Conservation (phyloP, 1,140 invertebrate species). For the Heliconius congener region DNA sequence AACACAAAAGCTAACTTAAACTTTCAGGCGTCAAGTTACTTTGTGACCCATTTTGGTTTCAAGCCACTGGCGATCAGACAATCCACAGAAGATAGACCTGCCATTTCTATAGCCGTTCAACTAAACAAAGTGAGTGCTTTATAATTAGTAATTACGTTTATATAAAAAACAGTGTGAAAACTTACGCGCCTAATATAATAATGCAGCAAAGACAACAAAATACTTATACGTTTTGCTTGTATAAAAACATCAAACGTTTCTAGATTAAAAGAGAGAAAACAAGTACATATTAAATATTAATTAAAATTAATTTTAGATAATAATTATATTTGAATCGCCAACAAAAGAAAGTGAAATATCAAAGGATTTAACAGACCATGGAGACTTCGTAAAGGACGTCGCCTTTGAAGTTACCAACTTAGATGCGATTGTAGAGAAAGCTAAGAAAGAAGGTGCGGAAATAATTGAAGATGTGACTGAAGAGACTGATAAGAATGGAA, state of each 20-base stretch:
- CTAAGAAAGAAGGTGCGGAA: constrained; percentile 91
- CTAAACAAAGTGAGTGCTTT: constrained; percentile 89
- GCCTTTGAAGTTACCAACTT: constrained; percentile 97
- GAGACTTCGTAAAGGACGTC: constrained; percentile 98
- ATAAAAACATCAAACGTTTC: background rate
- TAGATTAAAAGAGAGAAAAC: too few relatives aligned
- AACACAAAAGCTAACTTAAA: constrained; percentile 14
- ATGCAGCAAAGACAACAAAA: background rate
- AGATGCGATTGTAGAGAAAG: constrained; percentile 89
- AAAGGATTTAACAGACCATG: constrained; percentile 91
- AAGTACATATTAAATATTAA: background rate
- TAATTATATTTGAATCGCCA: constrained; percentile 95
- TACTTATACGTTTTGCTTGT: background rate
- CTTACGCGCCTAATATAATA: background rate
- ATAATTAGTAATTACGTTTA: background rate
- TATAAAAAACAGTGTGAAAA: background rate
- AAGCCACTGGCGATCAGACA: constrained; percentile 94
- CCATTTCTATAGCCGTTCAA: constrained; percentile 90
- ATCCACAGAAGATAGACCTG: constrained; percentile 89
- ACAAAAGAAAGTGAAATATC: constrained; percentile 89
- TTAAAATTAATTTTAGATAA: constrained; percentile 83
- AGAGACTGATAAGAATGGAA: constrained; percentile 92
- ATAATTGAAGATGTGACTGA: constrained; percentile 93
- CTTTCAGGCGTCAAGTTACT: constrained; percentile 94
- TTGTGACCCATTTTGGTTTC: constrained; percentile 96